Base-by-base conservation (phyloP, 2,797 vertebrate species). In the Peromyscus eremicus region DNA sequence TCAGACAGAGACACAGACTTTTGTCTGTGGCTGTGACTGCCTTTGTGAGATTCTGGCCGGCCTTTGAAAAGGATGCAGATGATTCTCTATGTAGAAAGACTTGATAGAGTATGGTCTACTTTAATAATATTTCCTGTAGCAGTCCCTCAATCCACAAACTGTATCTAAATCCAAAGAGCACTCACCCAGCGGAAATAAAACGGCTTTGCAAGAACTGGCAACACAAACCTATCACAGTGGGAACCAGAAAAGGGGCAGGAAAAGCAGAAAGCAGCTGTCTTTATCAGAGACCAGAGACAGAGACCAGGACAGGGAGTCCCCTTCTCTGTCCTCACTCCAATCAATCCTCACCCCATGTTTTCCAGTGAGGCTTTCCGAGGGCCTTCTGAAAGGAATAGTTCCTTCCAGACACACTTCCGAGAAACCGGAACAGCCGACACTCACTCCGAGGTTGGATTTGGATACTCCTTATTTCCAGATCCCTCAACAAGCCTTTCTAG, bases 371-470 rank as follows among this genome's bases (percentile, higher is more conserved):
- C 40, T 87, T n/a, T 0, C 60, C 3, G 49, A 87, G 29, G 43
- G 46, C 85, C 71, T 92, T 85, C 66, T 37, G 29, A 77, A 84
- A 34, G 16, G 21, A 82, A 57, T 43, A 52, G 32, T 85, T 93
- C 71, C 16, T 66, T 87, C 60, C 73, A 94, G 66, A 64, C 66
- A 82, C n/a, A 75, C 37, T 84, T 70, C 43, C 1, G 43, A 87
- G 77, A 75, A 43, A 49, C 34, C 32, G 32, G 23, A 86, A n/a
- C 70, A 89, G 34, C 37, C 40, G 43, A 49, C 5, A 6, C 73
- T 85, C 82, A 80, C 87, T 77, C 60, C 2, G 82, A 71, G 92
- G 83, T 73, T 83, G 94, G 62, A 76, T 49, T 85, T 52, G 64
- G 52, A 37, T 21, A 37, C n/a, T 37, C 60, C 68, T 92, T 49